Evolutionary conservation across 2,113 vertebrate species (phyloP), one percentile per base, ranked within the genome.

Genomic region (Heliornis fulica): DNA sequence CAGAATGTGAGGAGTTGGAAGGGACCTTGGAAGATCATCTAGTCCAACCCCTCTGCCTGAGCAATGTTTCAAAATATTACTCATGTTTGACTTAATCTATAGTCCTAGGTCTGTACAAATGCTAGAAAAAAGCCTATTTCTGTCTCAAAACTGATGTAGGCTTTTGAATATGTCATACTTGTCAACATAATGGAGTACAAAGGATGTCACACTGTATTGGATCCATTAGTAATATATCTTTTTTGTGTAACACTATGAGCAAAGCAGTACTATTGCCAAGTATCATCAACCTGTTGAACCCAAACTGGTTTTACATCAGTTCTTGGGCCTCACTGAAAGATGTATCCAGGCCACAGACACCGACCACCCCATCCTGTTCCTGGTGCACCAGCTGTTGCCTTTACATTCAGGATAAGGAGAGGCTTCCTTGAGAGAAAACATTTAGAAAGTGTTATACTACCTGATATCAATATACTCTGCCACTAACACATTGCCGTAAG

Each of bases 221-320:
- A 65, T 57, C 25, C 7, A 20, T 51, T 66, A 76, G 63, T n/a
- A 81, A 3, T 29, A 59, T 31, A 41, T 15, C 11, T 77, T 90
- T 61, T 20, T 41, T 78, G 38, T 36, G 22, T 29, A 41, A 66
- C 31, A 26, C 10, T 3, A 2, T 15, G 23, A 86, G 34, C 17
- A 75, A 76, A 71, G 68, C 32, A 13, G 23, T 63, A n/a, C 38
- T 10, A 7, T 34, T 15, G 26, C 4, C 48, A 83, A 51, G 29
- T 28, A 32, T n/a, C 31, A 51, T 45, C 41, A 68, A 46, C 15
- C 22, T 77, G 29, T 8, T 45, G 2, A 11, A 16, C 46, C 32
- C 26, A 69, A 77, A 46, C 32, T 64, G n/a, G 45, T n/a, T 0
- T 0, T 21, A 34, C 0, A 2, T 22, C 29, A 65, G 16, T 41